Evolutionary conservation across 2,797 vertebrate species (phyloP), one percentile per base, ranked within the genome.

Genomic region (Gymnocypris eckloni): DNA sequence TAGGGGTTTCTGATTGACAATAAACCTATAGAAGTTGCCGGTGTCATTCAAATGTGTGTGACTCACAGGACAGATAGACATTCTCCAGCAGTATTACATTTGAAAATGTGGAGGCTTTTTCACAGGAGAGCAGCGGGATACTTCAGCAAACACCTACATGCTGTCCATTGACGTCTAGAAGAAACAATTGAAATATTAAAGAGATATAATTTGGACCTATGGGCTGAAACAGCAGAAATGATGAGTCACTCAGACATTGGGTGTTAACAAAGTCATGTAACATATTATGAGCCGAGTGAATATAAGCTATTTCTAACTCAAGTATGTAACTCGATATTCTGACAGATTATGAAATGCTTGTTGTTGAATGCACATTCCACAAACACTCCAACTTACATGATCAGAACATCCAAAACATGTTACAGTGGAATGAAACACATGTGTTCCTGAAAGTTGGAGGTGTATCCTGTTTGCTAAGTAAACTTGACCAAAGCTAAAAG

Each of bases 1-100:
- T 89, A 87, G 91, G 82, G 87, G 77, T 56, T 56, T 83, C 61
- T 91, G 89, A 91, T 91, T 20, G 88, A 91, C 89, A 76, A 73
- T 39, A 66, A 67, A 66, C 12, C 50, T 77, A 75, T 39, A 69
- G 61, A 87, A 78, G 37, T 85, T 81, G 48, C 9, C 56, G n/a
- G 54, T 78, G 54, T 25, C 54, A 76, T 50, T 85, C 20, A 61
- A 75, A 82, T 39, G 61, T 72, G 54, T 12, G 18, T 76, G 33
- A 73, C 37, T 77, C 82, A 56, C 39, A 56, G 2, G 25, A 75
- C 41, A 75, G 18, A 83, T 37, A 61, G 18, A 72, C n/a, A 25
- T 37, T 39, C 39, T 78, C 45, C 39, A 28, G 56, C 37, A n/a
- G 28, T 56, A 37, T n/a, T 41, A 25, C 52, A 43, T 79, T 39